phyloP scores from a whole-genome alignment of 53 echinoderm and acorn worm genomes.

The Paracentrotus lividus region DNA sequence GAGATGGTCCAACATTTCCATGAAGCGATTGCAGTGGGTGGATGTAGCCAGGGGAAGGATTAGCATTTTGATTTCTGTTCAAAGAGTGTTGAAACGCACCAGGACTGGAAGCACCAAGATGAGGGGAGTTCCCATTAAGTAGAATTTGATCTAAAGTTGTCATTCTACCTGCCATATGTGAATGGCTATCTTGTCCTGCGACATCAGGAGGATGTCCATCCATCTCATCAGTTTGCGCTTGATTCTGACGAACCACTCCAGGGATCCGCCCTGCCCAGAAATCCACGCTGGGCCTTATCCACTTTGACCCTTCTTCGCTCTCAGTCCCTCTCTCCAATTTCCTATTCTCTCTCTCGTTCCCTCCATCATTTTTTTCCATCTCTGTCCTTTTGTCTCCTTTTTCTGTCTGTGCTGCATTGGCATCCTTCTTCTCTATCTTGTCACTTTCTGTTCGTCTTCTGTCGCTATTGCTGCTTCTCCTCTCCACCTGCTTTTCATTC shows the following conservation, averaged over 20 bases:
- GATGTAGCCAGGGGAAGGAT: constrained; percentile 11
- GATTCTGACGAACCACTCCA: constrained; percentile 7
- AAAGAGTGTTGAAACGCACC: background rate
- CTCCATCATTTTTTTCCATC: constrained; percentile 69
- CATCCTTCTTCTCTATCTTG: background rate
- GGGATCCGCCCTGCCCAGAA: constrained; percentile 64
- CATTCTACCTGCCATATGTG: background rate
- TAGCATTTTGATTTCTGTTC: constrained; percentile 62
- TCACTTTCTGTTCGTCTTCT: background rate
- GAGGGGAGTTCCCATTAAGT: background rate
- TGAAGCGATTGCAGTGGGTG: background rate
- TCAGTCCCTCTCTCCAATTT: too few relatives aligned
- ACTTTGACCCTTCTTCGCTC: constrained; percentile 58
- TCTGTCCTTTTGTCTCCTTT: constrained; percentile 30
- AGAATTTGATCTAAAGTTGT: background rate
- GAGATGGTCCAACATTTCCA: background rate
- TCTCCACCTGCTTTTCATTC: background rate
- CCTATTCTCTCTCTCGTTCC: constrained; percentile 41
- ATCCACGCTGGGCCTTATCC: constrained; percentile 54
- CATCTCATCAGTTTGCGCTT: background rate
- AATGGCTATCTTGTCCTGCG: background rate
- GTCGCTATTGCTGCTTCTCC: background rate
- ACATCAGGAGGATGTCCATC: background rate
- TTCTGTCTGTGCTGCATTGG: background rate
- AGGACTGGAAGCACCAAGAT: background rate